Evolutionary conservation across 2,797 vertebrate species (phyloP), one percentile per base, ranked within the genome.

Genomic region (Dicrostonyx torquatus): DNA sequence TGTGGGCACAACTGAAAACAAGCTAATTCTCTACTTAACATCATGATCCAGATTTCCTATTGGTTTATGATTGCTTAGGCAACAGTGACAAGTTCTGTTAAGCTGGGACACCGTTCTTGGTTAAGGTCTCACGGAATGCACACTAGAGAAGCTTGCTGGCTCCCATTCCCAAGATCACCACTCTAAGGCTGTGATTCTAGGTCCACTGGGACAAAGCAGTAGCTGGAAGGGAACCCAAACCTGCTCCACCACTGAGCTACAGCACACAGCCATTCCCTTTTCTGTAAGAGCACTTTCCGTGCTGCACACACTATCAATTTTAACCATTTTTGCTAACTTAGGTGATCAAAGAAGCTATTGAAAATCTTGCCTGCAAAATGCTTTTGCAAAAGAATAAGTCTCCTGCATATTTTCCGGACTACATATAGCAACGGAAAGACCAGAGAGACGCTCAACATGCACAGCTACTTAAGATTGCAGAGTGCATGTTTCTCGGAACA

Each of bases 211-310:
- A 96, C 70, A 84, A 97, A 92, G 90, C 79, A 96, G 95, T 72
- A 89, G 73, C 82, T 62, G 1, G 73, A 53, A 73, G 93, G 87
- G 66, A 96, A 96, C 87, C 85, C 91, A 48, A 97, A 82, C 91
- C 40, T 73, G 62, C 24, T 40, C 45, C 7, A 24, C 45, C 24
- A n/a, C 45, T 18, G 48, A 55, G 48, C 45, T 37, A 7, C 4
- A 37, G 22, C 83, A 37, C 34, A 70, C 34, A 55, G 45, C 9
- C 9, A 50, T 29, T 66, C n/a, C 73, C 93, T 80, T n/a, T 76
- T 12, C 83, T 53, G 18, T 11, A 55, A 88, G 15, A 91, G n/a
- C 48, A 20, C 6, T 89, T 95, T 89, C 70, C 68, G 3, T 62
- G 20, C 2, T 73, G n/a, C 3, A 64, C 26, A 37, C 22, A 20